Base-by-base conservation (phyloP, 2,113 vertebrate genomes). In the Apeltes quadracus region DNA sequence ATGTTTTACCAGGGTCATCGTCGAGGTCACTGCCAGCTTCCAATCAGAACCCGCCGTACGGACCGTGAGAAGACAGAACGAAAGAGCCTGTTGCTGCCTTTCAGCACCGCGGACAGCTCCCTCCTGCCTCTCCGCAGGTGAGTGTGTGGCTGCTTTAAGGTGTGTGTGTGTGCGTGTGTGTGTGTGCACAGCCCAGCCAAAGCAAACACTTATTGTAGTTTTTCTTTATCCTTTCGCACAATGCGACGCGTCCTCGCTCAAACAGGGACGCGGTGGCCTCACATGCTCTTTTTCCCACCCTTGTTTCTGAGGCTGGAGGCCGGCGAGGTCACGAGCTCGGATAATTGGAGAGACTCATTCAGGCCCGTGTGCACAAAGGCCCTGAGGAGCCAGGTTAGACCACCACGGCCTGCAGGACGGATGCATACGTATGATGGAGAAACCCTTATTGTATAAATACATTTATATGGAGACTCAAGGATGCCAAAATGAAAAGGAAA, bases 71-170 rank as follows among this genome's bases (percentile, higher is more conserved):
- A 48, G 46, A 11, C 15, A 16, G 16, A 44, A 16, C 16, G 43
- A 44, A 16, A 34, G 34, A 38, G 80, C 56, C 61, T 70, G 75
- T 53, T 56, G 85, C 90, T 84, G 87, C 43, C 55, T 70, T 11
- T 29, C 29, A 81, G 91, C 39, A 94, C 93, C 91, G 36, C 39
- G 89, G 93, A 92, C 90, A 93, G 88, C 75, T 88, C 87, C 81
- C 48, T 29, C 4, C 0, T 36, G 36, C 61, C 39, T 51, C 68
- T 53, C 68, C 71, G 74, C 88, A 87, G 88, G 88, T 91, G 83
- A 87, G 80, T 3, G 36, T 36, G 44, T 78, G 9, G 16, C 62
- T 36, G 51, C 43, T 32, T 15, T 6, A 16, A 48, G 64, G 69
- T 64, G 78, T 50, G 46, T 74, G 18, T 2, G 55, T 32, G 9